Conservation (phyloP, 2,113 vertebrate genomes). For the Oncorhynchus clarkii region DNA sequence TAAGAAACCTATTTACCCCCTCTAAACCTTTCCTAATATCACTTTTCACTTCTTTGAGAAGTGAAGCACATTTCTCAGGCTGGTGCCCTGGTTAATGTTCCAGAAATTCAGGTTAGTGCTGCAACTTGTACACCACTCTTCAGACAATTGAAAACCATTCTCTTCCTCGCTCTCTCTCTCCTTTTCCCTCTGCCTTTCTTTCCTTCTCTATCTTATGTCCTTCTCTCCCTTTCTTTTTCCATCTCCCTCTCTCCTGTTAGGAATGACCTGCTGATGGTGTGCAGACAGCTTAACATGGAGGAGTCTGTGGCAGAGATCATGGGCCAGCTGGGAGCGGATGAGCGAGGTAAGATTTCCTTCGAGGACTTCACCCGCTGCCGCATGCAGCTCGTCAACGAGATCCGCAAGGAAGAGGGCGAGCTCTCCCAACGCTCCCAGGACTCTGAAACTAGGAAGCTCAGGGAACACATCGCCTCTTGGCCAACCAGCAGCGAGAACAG, state of each 20-base stretch:
- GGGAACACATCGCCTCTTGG: constrained; percentile 73
- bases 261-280: constrained; percentile 84
- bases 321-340: constrained; percentile 79
- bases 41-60: too few relatives aligned
- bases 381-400: constrained; percentile 80
- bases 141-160: neutral
- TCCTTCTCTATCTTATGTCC: neutral
- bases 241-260: constrained; percentile 50
- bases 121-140: neutral
- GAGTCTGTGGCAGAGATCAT: constrained; percentile 81
- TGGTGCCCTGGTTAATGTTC: too few relatives aligned
- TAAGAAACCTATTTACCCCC: too few relatives aligned
- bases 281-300: constrained; percentile 82
- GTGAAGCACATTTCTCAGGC: too few relatives aligned
- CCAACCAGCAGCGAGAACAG: constrained; percentile 80
- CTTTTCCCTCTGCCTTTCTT: too few relatives aligned
- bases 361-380: constrained; percentile 80
- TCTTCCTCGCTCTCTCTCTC: neutral
- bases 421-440: constrained; percentile 71
- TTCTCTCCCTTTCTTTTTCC: neutral
- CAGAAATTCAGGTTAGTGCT: too few relatives aligned
- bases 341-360: constrained; percentile 82
- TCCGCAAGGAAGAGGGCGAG: constrained; percentile 80
- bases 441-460: constrained; percentile 68
- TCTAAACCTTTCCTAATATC: too few relatives aligned